Evolutionary conservation across 2,888 invertebrate genomes (phyloP).

Genomic region (Nysson spinosus): DNA sequence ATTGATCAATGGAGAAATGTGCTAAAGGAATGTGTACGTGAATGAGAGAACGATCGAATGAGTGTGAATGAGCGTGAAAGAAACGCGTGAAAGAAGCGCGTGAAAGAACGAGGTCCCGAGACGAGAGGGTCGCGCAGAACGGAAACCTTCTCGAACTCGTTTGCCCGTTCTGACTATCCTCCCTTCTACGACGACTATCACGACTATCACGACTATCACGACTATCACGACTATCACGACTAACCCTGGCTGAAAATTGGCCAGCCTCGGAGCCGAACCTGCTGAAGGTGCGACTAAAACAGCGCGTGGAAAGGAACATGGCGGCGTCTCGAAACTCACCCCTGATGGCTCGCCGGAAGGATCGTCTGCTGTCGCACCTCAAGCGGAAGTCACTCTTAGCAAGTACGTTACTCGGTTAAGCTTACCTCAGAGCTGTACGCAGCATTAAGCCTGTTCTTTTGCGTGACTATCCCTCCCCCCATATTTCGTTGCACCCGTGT

Average conservation of each 20-base stretch:
- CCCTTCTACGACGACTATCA: slow-evolving; percentile 58
- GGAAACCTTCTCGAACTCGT: slow-evolving; percentile 1
- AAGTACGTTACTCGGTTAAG: slow-evolving; percentile 76
- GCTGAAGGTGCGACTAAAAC: slow-evolving; percentile 94
- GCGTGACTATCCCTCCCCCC: slow-evolving; percentile 44
- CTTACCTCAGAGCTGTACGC: slow-evolving; percentile 24
- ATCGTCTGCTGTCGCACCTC: slow-evolving; percentile 85
- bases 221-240: slow-evolving; percentile 61
- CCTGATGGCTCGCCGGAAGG: slow-evolving; percentile 88
- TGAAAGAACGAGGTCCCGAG: too few relatives aligned
- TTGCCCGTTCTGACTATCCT: background rate
- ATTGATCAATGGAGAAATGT: too few relatives aligned
- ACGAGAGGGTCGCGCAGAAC: too few relatives aligned
- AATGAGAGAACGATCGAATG: too few relatives aligned
- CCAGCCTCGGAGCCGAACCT: slow-evolving; percentile 98
- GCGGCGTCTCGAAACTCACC: slow-evolving; percentile 88
- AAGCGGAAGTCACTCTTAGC: slow-evolving; percentile 85
- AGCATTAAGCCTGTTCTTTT: slow-evolving; percentile 16
- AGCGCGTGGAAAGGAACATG: slow-evolving; percentile 91
- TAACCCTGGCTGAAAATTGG: slow-evolving; percentile 77
- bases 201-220: too few relatives aligned
- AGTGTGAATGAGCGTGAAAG: too few relatives aligned
- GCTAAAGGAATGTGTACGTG: too few relatives aligned
- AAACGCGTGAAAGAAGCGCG: too few relatives aligned
- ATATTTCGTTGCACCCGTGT: slow-evolving; percentile 67